These are phyloP conservation scores for Agrilus cyanescens DNA, from an alignment of 2,888 invertebrate species.

Conservation along the genomic window DNA sequence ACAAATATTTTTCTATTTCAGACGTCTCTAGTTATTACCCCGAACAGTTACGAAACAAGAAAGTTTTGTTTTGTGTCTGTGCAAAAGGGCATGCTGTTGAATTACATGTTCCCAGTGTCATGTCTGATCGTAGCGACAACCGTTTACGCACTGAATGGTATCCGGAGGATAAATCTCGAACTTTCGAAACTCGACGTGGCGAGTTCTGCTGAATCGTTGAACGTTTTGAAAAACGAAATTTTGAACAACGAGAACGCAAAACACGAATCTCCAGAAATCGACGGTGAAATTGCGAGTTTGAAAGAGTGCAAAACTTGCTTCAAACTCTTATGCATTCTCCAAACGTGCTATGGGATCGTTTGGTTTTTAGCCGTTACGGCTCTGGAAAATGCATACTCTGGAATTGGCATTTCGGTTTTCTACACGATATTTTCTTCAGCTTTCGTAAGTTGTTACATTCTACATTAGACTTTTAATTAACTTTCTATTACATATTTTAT, in stretches of 20 bases:
- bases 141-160: constrained; percentile 45
- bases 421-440: constrained; percentile 44
- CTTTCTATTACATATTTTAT: constrained; percentile 11
- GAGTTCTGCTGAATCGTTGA: constrained; percentile 32
- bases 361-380: constrained; percentile 67
- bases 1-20: constrained; percentile 26
- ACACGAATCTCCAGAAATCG: constrained; percentile 17
- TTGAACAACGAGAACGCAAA: constrained; percentile 25
- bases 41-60: constrained; percentile 59
- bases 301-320: constrained; percentile 47
- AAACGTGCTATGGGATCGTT: constrained; percentile 58
- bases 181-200: constrained; percentile 31
- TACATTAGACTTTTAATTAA: not conserved
- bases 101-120: constrained; percentile 63
- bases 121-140: constrained; percentile 53
- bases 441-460: constrained; percentile 38
- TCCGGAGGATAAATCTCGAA: constrained; percentile 34
- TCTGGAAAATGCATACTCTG: constrained; percentile 51
- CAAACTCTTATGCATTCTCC: constrained; percentile 51
- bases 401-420: constrained; percentile 47
- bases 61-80: constrained; percentile 69
- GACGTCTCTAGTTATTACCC: constrained; percentile 55
- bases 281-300: constrained; percentile 33
- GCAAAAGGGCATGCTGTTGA: constrained; percentile 63
- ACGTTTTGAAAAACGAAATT: constrained; percentile 27